Conservation (phyloP, 1,140 invertebrate genomes). For the Monochamus saltuarius region DNA sequence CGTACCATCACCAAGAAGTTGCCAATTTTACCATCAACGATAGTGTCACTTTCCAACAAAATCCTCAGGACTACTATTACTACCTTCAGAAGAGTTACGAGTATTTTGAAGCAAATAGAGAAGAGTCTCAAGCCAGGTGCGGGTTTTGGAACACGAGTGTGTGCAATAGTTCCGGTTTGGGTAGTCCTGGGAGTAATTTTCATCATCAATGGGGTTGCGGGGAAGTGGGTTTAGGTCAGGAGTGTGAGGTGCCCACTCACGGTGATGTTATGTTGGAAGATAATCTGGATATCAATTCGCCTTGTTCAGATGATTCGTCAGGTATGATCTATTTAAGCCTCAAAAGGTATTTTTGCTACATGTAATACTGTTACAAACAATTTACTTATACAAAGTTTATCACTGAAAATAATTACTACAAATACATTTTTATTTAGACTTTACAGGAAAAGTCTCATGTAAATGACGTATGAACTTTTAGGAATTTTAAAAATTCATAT, state of each 20-base stretch:
- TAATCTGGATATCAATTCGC: conserved; percentile 13
- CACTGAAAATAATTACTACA: too few species aligned
- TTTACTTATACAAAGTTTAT: too few species aligned
- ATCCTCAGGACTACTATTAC: conserved; percentile 21
- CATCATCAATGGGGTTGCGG: not conserved
- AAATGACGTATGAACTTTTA: too few species aligned
- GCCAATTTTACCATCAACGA: not conserved
- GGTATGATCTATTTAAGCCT: conserved; percentile 6
- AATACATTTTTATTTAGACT: too few species aligned
- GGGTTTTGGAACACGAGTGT: too few species aligned
- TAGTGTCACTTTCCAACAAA: not conserved
- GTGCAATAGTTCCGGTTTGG: too few species aligned
- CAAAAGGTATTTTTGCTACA: not conserved
- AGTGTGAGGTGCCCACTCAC: conserved; percentile 3
- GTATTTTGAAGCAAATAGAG: conserved; percentile 11
- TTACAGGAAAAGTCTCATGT: too few species aligned
- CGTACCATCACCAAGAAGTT: not conserved
- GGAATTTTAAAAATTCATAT: too few species aligned
- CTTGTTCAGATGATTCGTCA: conserved; percentile 22
- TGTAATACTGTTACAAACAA: too few species aligned
- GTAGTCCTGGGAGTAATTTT: not conserved
- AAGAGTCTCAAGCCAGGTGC: not conserved
- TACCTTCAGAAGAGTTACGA: conserved; percentile 15
- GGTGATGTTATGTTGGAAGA: conserved; percentile 14
- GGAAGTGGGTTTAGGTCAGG: not conserved